phyloP scores from a whole-genome alignment of 1,140 invertebrate genomes.

The Ladona fulva region DNA sequence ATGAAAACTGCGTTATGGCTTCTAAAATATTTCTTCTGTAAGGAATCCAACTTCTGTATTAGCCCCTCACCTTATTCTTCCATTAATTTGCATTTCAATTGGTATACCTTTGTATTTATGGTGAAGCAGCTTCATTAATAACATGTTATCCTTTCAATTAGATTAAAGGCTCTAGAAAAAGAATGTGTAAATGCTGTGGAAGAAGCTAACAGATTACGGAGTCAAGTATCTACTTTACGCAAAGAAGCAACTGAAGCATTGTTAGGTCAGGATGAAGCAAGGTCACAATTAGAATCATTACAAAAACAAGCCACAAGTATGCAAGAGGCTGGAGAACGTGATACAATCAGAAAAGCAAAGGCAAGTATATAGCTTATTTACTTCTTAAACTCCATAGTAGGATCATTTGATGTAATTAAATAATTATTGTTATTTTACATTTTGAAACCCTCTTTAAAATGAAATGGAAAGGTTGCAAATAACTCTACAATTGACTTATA shows the following conservation, averaged over 20 bases:
- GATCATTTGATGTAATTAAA: too few relatives aligned
- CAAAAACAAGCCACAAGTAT: background rate
- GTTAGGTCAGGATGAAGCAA: background rate
- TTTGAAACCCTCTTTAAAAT: too few relatives aligned
- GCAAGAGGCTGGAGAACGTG: background rate
- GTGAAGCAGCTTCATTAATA: too few relatives aligned
- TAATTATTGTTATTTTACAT: too few relatives aligned
- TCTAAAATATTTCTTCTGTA: too few relatives aligned
- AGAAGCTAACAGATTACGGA: slow-evolving; percentile 51
- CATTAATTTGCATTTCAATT: too few relatives aligned
- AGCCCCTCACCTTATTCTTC: too few relatives aligned
- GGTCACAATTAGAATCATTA: background rate
- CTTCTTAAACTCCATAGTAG: too few relatives aligned
- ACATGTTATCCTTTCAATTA: slow-evolving; percentile 20
- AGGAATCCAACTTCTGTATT: too few relatives aligned
- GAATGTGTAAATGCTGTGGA: slow-evolving; percentile 67
- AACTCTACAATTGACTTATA: background rate
- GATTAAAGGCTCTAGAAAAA: slow-evolving; percentile 66
- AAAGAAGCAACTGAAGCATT: slow-evolving; percentile 30
- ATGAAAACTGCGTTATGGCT: too few relatives aligned
- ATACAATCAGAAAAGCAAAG: background rate
- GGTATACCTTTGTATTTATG: too few relatives aligned
- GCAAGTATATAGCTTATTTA: background rate
- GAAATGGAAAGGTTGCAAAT: too few relatives aligned
- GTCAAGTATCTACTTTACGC: slow-evolving; percentile 46